Base-by-base conservation (phyloP, 2,113 vertebrate species). In the Condylura cristata region DNA sequence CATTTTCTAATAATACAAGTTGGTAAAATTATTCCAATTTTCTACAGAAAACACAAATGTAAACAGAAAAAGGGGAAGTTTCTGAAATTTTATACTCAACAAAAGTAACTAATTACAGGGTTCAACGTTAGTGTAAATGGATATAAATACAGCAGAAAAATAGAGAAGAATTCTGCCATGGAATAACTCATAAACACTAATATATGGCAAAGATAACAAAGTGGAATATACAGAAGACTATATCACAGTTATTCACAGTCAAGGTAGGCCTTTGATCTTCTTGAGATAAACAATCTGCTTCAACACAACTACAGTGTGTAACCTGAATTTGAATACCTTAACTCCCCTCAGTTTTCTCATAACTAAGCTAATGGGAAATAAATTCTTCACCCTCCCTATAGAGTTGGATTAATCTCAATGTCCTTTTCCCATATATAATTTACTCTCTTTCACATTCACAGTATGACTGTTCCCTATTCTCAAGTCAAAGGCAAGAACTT, bases 1-100 rank as follows among this genome's bases (percentile, higher is more conserved):
- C 68, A 89, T 90, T 95, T 93, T 81, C 37, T 86, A 92, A 93
- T 88, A 41, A 91, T 63, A 75, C 11, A 76, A 93, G 68, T 51
- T 89, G 71, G 75, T 26, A 72, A 93, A 90, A 46, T 48, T 68
- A 95, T 71, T 79, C 37, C 34, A 93, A 87, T 89, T 81, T 86
- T 79, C 79, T 86, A 79, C 2, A 84, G 24, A 94, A 97, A 86
- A 61, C 16, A 92, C 30, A 82, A 93, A 93, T 51, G 16, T 14
- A 37, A 94, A 92, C 10, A 81, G 24, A 80, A 93, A 86, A 8
- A 79, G 0, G 61, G 58, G 93, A 90, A 11, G 32, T 6, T 93
- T 89, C 58, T 96, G 58, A 91, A 84, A 76, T 74, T 84, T 89
- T 91, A 96, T 12, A 89, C 34, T 56, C 63, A 83, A 75, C 11